phyloP scores from a whole-genome alignment of 2,797 vertebrate species.

The Schizopygopsis malacanthus region DNA sequence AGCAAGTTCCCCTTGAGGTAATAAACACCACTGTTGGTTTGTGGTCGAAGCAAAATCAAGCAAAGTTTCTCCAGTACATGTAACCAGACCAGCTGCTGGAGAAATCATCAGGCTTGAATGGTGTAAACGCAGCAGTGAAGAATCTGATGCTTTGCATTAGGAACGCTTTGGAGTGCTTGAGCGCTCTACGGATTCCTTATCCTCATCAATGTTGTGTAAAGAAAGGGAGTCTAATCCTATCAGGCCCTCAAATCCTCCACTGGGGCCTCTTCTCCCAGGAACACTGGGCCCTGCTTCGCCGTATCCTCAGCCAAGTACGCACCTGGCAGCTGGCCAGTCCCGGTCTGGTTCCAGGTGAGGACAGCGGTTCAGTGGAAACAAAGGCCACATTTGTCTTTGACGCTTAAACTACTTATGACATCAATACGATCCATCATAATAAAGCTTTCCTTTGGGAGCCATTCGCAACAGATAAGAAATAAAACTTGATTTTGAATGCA shows the following conservation, averaged over 20 bases:
- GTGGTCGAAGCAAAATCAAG: conserved; percentile 17
- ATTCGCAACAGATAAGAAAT: conserved; percentile 18
- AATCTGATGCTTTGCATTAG: conserved; percentile 73
- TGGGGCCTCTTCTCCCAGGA: conserved; percentile 75
- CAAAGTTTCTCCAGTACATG: background rate
- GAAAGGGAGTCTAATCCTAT: conserved; percentile 81
- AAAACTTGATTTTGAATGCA: conserved; percentile 31
- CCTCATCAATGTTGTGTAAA: conserved; percentile 81
- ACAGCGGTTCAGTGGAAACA: conserved; percentile 73
- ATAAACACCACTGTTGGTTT: conserved; percentile 36
- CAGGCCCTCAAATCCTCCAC: conserved; percentile 78
- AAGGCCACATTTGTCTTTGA: conserved; percentile 70
- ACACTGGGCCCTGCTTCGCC: conserved; percentile 67
- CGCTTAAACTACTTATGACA: conserved; percentile 60
- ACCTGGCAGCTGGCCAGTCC: conserved; percentile 68
- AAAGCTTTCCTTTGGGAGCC: conserved; percentile 23
- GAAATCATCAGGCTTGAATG: conserved; percentile 22
- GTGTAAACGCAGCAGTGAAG: conserved; percentile 8
- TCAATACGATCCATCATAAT: conserved; percentile 44
- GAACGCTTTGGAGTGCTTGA: conserved; percentile 76
- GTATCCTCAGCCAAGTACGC: conserved; percentile 48
- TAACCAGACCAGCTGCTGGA: conserved; percentile 43
- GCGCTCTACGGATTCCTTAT: conserved; percentile 75
- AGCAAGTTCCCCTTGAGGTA: conserved; percentile 23
- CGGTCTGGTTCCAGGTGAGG: conserved; percentile 77